A percentile compares a stretch with the other conserved stretches of the same genome.
Evolutionary conservation across 2,888 invertebrate species (phyloP).

Genomic region (Archips xylosteana): DNA sequence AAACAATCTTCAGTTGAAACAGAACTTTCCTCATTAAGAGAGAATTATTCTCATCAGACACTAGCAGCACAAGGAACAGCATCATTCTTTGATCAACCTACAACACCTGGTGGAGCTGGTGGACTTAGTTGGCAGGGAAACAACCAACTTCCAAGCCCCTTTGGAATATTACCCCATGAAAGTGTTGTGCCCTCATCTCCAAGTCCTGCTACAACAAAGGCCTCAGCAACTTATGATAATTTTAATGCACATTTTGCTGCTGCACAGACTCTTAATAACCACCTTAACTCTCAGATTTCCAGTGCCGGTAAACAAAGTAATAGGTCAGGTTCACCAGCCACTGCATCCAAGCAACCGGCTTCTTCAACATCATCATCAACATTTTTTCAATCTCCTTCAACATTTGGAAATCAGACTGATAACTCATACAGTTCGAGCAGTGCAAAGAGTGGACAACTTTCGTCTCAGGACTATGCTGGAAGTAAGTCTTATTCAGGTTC

Average conservation of each 20-base stretch:
- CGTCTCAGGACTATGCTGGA: conserved; percentile 84
- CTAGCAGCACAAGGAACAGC: conserved; percentile 83
- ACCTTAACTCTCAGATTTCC: conserved; percentile 87
- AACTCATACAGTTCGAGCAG: conserved; percentile 84
- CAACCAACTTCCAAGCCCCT: conserved; percentile 89
- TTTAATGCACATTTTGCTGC: conserved; percentile 90
- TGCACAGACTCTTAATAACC: conserved; percentile 87
- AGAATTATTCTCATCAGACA: conserved; percentile 87
- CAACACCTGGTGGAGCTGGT: conserved; percentile 78
- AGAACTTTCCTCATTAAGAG: conserved; percentile 84
- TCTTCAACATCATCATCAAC: conserved; percentile 84
- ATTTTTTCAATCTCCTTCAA: conserved; percentile 88
- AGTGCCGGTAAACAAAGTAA: conserved; percentile 84
- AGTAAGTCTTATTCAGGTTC: conserved; percentile 86
- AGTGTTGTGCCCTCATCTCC: conserved; percentile 89
- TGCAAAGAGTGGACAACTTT: conserved; percentile 83
- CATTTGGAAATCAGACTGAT: conserved; percentile 86
- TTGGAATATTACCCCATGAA: conserved; percentile 92
- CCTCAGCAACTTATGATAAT: conserved; percentile 87
- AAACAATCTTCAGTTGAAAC: conserved; percentile 85
- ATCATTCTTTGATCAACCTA: conserved; percentile 89
- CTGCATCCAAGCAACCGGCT: conserved; percentile 81
- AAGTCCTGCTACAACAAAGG: conserved; percentile 86
- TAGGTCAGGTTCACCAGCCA: conserved; percentile 84
- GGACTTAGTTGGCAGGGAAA: conserved; percentile 91